Evolutionary conservation across 2,113 vertebrate species (phyloP).

Genomic region (Mastomys coucha): DNA sequence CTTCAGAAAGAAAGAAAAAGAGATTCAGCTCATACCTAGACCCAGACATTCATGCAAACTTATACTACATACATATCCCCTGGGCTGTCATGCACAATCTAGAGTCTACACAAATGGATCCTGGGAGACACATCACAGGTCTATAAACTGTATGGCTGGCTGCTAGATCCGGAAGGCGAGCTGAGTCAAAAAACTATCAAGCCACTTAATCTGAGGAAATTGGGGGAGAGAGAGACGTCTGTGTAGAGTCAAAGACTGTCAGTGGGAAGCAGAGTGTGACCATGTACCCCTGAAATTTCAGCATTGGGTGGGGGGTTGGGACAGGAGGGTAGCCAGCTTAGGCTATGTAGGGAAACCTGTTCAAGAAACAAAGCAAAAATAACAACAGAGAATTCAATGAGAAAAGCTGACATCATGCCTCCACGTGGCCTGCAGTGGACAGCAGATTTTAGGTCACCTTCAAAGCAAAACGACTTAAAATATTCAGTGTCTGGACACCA

Average conservation of each 20-base stretch:
- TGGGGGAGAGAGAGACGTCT: neutral
- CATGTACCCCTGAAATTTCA: neutral
- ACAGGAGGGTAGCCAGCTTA: neutral
- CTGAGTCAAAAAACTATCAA: neutral
- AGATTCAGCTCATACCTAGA: neutral
- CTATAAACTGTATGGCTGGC: neutral
- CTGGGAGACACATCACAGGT: neutral
- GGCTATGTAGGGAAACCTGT: neutral
- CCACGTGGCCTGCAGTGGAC: neutral
- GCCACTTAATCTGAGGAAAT: conserved; percentile 11
- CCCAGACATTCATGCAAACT: neutral
- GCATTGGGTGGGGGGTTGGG: no score
- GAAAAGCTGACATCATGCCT: neutral
- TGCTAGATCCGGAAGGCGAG: neutral
- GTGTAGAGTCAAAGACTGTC: neutral
- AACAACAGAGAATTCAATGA: neutral
- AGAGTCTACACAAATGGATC: neutral
- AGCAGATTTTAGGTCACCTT: neutral
- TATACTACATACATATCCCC: no score
- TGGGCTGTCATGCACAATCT: neutral
- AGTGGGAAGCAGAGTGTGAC: neutral
- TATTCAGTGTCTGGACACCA: neutral
- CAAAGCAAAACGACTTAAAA: neutral
- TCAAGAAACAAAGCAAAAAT: neutral
- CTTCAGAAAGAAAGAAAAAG: neutral